Conservation (phyloP, 2,113 vertebrate genomes). For the Athene noctua region DNA sequence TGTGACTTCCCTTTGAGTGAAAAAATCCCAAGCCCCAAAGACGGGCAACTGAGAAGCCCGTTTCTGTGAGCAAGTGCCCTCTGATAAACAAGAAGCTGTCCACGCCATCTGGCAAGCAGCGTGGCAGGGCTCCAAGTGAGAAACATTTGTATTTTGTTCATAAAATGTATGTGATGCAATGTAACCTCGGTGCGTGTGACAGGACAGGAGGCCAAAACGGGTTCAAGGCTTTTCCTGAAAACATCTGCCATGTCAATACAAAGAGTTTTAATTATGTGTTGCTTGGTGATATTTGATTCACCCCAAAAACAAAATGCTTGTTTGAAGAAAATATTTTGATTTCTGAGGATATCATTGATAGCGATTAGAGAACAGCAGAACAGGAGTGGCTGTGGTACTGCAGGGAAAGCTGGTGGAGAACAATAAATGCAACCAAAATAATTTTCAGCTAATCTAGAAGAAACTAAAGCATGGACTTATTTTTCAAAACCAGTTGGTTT, state of each 20-base stretch:
- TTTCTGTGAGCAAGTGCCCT: neutral
- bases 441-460: neutral
- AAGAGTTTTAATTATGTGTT: neutral
- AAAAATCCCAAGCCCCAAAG: neutral
- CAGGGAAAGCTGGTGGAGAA: neutral
- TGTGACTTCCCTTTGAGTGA: neutral
- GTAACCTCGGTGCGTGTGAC: rapidly evolving
- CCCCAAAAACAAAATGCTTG: neutral
- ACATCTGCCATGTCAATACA: neutral
- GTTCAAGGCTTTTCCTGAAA: neutral
- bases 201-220: neutral
- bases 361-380: neutral
- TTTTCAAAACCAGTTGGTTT: neutral
- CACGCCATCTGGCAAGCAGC: neutral
- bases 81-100: neutral
- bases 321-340: neutral
- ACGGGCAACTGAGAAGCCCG: neutral
- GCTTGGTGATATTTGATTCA: neutral
- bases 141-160: neutral
- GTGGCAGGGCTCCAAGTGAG: neutral
- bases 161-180: rapidly evolving
- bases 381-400: neutral
- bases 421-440: rapidly evolving
- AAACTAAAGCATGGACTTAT: neutral
- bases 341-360: neutral